Evolutionary conservation across 2,888 invertebrate species (phyloP).

Genomic region (Dasypogon diadema): DNA sequence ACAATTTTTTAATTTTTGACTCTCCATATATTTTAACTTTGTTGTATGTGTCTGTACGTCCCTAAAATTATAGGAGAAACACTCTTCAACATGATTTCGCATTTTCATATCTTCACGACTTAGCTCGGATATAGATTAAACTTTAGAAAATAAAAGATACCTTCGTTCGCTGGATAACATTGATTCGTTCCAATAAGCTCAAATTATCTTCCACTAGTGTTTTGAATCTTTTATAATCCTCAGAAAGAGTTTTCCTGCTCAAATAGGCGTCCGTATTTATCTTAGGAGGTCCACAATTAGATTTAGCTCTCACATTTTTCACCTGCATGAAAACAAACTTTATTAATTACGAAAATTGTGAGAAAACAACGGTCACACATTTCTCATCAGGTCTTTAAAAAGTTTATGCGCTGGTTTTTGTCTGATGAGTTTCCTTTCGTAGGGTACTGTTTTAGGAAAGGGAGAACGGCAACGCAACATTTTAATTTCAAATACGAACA

Average conservation of each 20-base stretch:
- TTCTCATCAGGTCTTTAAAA: no score
- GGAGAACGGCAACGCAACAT: neutral
- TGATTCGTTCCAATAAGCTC: neutral
- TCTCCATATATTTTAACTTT: neutral
- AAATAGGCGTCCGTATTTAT: neutral
- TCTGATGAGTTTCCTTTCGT: neutral
- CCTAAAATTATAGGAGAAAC: neutral
- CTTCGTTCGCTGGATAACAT: conserved; percentile 3
- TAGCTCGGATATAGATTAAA: no score
- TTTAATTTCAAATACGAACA: no score
- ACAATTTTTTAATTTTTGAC: neutral
- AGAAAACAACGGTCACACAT: no score
- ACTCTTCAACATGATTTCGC: no score
- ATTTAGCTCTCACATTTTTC: neutral
- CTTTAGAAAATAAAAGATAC: conserved; percentile 5
- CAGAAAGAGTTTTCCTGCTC: neutral
- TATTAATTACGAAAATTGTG: no score
- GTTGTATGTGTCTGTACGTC: neutral
- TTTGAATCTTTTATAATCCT: neutral
- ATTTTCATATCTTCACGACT: no score
- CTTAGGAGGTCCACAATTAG: neutral
- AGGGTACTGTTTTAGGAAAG: neutral
- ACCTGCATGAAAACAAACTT: neutral
- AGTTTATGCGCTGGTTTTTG: no score
- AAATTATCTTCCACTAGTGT: conserved; percentile 12